Conservation (phyloP, 1,140 invertebrate species). For the Telenomus remus region DNA sequence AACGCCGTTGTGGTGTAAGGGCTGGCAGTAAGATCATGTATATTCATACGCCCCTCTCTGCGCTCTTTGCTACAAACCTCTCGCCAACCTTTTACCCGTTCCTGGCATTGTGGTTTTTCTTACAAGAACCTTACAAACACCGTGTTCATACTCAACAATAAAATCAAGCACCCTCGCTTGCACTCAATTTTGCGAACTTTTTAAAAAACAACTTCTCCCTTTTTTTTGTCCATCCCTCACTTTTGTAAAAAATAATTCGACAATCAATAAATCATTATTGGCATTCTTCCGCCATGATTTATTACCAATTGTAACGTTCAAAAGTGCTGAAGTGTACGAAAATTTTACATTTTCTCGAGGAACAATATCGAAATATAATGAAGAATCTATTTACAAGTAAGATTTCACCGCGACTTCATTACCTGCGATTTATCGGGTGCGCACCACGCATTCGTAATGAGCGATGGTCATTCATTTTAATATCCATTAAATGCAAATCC, state of each 20-base stretch:
- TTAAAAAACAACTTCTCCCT: conserved; percentile 59
- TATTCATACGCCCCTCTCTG: conserved; percentile 72
- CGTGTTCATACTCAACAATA: conserved; percentile 65
- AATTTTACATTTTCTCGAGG: conserved; percentile 63
- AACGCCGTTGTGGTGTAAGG: conserved; percentile 74
- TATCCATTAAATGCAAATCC: conserved; percentile 75
- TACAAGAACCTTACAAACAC: conserved; percentile 56
- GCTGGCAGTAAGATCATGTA: conserved; percentile 75
- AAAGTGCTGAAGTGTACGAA: conserved; percentile 39
- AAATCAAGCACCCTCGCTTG: conserved; percentile 65
- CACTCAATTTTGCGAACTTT: conserved; percentile 64
- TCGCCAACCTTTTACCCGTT: conserved; percentile 47
- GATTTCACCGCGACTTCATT: conserved; percentile 73
- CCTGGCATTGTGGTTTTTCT: conserved; percentile 48
- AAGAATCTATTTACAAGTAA: conserved; percentile 75
- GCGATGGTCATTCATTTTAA: conserved; percentile 75
- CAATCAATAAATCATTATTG: background rate
- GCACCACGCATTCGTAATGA: conserved; percentile 72
- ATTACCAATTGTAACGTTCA: background rate
- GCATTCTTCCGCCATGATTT: no score
- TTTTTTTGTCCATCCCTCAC: no score
- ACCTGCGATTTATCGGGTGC: conserved; percentile 70
- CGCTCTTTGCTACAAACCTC: conserved; percentile 49
- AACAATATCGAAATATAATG: conserved; percentile 72
- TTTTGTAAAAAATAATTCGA: no score